phyloP scores from a whole-genome alignment of 2,113 vertebrate species.

The Laterallus jamaicensis region DNA sequence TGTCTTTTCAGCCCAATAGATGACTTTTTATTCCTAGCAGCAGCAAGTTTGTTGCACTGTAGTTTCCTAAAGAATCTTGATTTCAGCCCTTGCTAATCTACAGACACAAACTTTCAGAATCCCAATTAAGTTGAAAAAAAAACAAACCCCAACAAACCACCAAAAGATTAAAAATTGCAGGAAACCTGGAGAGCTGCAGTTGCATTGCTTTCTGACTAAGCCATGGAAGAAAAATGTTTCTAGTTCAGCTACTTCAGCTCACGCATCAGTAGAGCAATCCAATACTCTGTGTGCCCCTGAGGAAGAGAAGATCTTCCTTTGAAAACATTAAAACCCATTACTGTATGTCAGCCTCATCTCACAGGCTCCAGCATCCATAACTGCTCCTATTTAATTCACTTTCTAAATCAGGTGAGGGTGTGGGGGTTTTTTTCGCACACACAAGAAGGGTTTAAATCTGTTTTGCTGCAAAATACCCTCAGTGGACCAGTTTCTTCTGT shows the following conservation, averaged over 20 bases:
- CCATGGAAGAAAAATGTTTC: not conserved
- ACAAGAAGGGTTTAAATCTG: not conserved
- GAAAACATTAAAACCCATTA: not conserved
- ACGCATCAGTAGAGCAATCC: not conserved
- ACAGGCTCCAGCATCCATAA: not conserved
- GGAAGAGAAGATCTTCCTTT: not conserved
- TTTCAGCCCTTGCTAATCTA: not conserved
- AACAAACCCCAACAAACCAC: too few relatives aligned
- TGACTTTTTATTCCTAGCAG: not conserved
- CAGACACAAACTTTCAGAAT: not conserved
- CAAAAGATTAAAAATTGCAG: not conserved
- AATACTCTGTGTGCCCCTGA: not conserved
- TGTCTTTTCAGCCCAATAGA: not conserved
- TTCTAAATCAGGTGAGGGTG: not conserved
- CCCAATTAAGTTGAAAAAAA: not conserved
- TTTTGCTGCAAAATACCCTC: not conserved
- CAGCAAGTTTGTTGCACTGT: rapidly evolving
- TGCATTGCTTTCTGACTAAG: not conserved
- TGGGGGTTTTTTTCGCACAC: not conserved
- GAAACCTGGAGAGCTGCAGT: not conserved
- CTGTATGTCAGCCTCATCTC: not conserved
- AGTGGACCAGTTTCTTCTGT: not conserved
- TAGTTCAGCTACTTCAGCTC: not conserved
- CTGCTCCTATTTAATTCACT: not conserved
- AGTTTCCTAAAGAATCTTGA: not conserved